These are phyloP conservation scores for Scaptomyza cyrtandrae DNA, from an alignment of 2,888 invertebrate species.

Conservation along the genomic window DNA sequence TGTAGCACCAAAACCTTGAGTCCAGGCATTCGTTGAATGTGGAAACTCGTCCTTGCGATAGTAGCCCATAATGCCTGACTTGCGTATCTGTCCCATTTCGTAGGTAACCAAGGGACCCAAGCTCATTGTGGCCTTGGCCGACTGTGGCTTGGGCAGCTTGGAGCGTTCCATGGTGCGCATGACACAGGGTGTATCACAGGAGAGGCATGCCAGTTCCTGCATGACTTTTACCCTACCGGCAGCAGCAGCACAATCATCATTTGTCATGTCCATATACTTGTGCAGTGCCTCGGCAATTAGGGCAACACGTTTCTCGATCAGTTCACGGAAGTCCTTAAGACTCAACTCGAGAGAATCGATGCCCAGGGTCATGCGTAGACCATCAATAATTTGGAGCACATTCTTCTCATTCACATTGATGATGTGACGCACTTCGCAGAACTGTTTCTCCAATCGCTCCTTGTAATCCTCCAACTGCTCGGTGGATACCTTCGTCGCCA, in stretches of 20 bases:
- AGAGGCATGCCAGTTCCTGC: conserved; percentile 90
- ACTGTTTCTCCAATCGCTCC: conserved; percentile 74
- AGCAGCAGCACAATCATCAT: conserved; percentile 88
- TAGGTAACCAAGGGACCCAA: conserved; percentile 90
- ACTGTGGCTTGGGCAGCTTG: conserved; percentile 85
- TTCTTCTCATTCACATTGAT: conserved; percentile 76
- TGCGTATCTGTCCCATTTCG: conserved; percentile 87
- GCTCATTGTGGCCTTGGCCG: conserved; percentile 86
- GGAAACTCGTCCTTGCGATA: conserved; percentile 81
- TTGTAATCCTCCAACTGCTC: conserved; percentile 88
- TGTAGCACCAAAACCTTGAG: conserved; percentile 41
- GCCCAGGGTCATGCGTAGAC: conserved; percentile 88
- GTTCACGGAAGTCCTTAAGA: conserved; percentile 88
- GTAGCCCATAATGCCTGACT: conserved; percentile 80
- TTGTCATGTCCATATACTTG: conserved; percentile 77
- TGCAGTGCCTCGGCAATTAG: conserved; percentile 73
- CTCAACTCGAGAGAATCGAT: conserved; percentile 87
- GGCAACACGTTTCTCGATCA: conserved; percentile 86
- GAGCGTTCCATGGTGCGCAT: conserved; percentile 88
- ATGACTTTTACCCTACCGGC: conserved; percentile 89
- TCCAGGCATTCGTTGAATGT: conserved; percentile 72
- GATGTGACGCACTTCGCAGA: conserved; percentile 72
- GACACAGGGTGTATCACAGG: conserved; percentile 90
- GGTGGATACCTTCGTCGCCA: conserved; percentile 90
- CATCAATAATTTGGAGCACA: conserved; percentile 86